Evolutionary conservation across 2,888 invertebrate species (phyloP).

Genomic region (Branchellion lobata): DNA sequence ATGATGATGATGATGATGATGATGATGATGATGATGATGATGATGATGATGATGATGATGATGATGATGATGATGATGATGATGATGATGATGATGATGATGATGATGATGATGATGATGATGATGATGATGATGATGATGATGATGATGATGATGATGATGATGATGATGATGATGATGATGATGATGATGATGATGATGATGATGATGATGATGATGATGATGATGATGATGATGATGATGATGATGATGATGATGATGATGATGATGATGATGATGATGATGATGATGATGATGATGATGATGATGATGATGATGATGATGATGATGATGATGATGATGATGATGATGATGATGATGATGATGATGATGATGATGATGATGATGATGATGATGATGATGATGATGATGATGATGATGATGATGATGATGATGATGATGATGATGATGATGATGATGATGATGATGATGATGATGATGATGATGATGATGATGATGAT

Average conservation of each 20-base stretch:
- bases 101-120: not conserved
- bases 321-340: constrained; percentile 44
- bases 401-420: no score
- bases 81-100: not conserved
- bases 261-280: constrained; percentile 13
- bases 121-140: not conserved
- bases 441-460: constrained; percentile 9
- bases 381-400: constrained; percentile 36
- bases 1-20: constrained; percentile 43
- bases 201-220: not conserved
- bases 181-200: no score
- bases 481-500: constrained; percentile 22
- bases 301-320: constrained; percentile 41
- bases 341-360: constrained; percentile 43
- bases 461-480: constrained; percentile 35
- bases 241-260: constrained; percentile 33
- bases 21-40: constrained; percentile 44
- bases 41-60: constrained; percentile 46
- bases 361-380: constrained; percentile 47
- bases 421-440: constrained; percentile 23
- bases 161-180: not conserved
- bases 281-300: not conserved
- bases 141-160: not conserved
- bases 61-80: constrained; percentile 36
- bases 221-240: constrained; percentile 28